Base-by-base conservation (phyloP, 2,888 invertebrate genomes). In the Callinectes sapidus region DNA sequence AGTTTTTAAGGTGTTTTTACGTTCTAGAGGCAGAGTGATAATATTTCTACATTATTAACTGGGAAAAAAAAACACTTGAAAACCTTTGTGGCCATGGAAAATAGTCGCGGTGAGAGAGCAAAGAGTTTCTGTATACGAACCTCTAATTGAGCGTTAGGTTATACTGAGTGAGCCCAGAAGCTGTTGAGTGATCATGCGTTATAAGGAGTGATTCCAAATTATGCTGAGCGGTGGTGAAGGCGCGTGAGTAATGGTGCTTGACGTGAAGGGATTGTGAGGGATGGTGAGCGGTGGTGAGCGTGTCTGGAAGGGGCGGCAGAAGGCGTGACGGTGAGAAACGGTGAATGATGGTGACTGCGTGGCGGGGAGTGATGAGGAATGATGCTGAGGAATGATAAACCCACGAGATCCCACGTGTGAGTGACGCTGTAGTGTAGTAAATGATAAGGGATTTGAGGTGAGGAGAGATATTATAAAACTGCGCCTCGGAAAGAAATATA, bases 311-410 rank as follows among this genome's bases (percentile, higher is more conserved):
- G 87, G 28, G 18, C 2, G 18, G 54, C 2, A 87, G 14, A 48
- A 48, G 42, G 35, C 13, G 87, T 14, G 87, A 87, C 35, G 32
- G 35, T n/a, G 39, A 89, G 89, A 71, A 8, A 71, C 5, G 18
- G 89, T 35, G 89, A 35, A 32, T 13, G 89, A 55, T 48, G 55
- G 89, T 55, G 89, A 89, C 18, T 55, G 55, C 48, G 61, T 54
- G 89, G 39, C 18, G 42, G 61, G 10, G 61, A 55, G 23, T n/a
- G 32, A 32, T 28, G 35, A 71, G 23, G 66, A 66, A 42, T 23
- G 66, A 35, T 32, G 71, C 23, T 18, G 18, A 35, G 23, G 39
- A 28, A 66, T 42, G 71, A n/a, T 28, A 42, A 10, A 28, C 32
- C 0, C 32, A 23, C 10, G 35, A 2, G 81, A 81, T 48, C 48